These are phyloP conservation scores for Meliscaeva auricollis DNA, from an alignment of 2,888 invertebrate genomes.

Conservation along the genomic window DNA sequence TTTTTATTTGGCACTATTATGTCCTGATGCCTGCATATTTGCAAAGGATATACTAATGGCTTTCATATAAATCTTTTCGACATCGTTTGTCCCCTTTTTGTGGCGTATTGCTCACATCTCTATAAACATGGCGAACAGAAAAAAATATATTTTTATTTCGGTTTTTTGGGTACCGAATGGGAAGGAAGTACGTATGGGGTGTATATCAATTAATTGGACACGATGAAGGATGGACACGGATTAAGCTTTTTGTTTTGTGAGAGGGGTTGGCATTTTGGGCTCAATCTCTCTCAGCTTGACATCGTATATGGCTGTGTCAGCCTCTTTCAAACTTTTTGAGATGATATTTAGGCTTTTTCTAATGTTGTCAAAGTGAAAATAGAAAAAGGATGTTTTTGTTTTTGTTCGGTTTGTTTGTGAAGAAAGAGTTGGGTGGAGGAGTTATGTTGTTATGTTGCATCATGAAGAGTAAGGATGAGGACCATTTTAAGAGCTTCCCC, in stretches of 20 bases:
- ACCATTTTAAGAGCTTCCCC: too few relatives aligned
- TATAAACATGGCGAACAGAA: constrained; percentile 53
- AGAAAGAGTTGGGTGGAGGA: not conserved
- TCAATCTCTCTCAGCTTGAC: not conserved
- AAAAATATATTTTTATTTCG: constrained; percentile 26
- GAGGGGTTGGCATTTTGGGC: constrained; percentile 10
- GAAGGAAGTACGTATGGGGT: constrained; percentile 35
- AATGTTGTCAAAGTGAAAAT: constrained; percentile 18
- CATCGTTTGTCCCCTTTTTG: not conserved
- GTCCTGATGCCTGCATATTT: constrained; percentile 47
- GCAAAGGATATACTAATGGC: constrained; percentile 53
- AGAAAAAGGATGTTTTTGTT: not conserved
- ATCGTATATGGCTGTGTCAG: not conserved
- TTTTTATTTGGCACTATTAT: constrained; percentile 65
- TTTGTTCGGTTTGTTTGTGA: not conserved
- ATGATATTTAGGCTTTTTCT: constrained; percentile 26
- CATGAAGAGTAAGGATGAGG: not conserved
- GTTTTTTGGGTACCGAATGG: not conserved
- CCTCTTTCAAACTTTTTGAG: not conserved
- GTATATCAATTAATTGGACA: constrained; percentile 72
- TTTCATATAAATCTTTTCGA: constrained; percentile 70
- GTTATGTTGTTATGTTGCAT: not conserved
- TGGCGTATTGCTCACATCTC: constrained; percentile 10
- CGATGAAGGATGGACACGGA: constrained; percentile 32
- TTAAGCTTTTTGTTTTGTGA: constrained; percentile 20